These are phyloP conservation scores for Camponotus fellah DNA, from an alignment of 2,888 invertebrate species.

Conservation along the genomic window DNA sequence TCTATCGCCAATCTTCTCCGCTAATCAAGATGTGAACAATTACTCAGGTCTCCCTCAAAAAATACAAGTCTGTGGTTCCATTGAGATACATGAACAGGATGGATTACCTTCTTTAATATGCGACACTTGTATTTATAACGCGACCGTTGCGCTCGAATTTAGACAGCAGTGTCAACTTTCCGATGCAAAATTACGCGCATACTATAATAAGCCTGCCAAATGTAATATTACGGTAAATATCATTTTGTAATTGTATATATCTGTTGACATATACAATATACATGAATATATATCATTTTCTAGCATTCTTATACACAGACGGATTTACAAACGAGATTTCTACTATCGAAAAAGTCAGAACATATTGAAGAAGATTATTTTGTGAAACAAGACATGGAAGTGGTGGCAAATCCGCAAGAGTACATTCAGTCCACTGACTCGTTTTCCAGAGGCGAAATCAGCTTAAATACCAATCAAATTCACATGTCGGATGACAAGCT, in stretches of 20 bases:
- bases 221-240: conserved; percentile 76
- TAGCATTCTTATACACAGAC: conserved; percentile 83
- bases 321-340: conserved; percentile 77
- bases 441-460: conserved; percentile 71
- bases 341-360: conserved; percentile 76
- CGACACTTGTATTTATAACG: conserved; percentile 83
- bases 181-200: conserved; percentile 81
- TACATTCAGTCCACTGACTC: conserved; percentile 74
- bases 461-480: conserved; percentile 61
- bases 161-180: conserved; percentile 84
- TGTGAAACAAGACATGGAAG: conserved; percentile 80
- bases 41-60: conserved; percentile 80
- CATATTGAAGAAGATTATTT: conserved; percentile 78
- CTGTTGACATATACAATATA: neutral
- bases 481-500: conserved; percentile 73
- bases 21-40: conserved; percentile 76
- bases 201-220: conserved; percentile 82
- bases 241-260: neutral
- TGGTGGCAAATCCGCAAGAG: conserved; percentile 68
- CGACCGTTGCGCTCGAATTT: conserved; percentile 84
- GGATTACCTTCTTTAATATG: conserved; percentile 84
- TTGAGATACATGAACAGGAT: conserved; percentile 84
- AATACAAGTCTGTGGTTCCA: conserved; percentile 83
- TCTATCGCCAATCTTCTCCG: conserved; percentile 82
- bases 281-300: conserved; percentile 55